Conservation (phyloP, 2,113 vertebrate genomes). For the Xerus inauris region DNA sequence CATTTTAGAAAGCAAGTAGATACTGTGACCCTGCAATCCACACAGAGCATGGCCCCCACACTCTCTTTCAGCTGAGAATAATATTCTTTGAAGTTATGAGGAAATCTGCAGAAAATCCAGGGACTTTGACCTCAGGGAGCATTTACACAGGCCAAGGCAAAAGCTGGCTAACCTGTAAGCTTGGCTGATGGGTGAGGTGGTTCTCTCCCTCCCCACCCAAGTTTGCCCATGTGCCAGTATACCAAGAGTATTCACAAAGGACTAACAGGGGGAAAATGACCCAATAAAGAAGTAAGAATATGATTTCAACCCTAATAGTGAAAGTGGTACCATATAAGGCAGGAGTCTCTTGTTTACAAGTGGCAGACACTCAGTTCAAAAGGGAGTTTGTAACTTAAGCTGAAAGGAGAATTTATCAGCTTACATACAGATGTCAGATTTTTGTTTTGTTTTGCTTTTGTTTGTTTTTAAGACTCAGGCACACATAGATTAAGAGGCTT, state of each 20-base stretch:
- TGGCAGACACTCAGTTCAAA: constrained; percentile 53
- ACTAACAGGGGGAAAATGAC: constrained; percentile 18
- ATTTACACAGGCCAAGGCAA: not conserved
- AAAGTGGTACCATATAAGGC: constrained; percentile 73
- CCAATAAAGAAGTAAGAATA: constrained; percentile 45
- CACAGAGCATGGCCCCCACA: not conserved
- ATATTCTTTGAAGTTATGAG: not conserved
- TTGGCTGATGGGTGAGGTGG: not conserved
- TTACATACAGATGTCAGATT: constrained; percentile 49
- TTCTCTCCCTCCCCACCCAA: not conserved
- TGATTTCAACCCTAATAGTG: constrained; percentile 58
- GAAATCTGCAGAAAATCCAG: not conserved
- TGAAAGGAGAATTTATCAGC: constrained; percentile 48
- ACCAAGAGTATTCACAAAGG: constrained; percentile 27
- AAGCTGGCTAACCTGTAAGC: not conserved
- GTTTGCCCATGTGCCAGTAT: not conserved
- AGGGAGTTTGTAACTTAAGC: constrained; percentile 38
- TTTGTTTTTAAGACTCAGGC: not conserved
- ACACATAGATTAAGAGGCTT: not conserved
- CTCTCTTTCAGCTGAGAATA: not conserved
- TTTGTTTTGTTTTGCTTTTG: not conserved
- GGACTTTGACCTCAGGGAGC: not conserved
- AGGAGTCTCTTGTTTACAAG: constrained; percentile 69
- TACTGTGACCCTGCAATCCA: not conserved
- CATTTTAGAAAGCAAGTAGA: not conserved